Evolutionary conservation across 1,140 invertebrate species (phyloP), one percentile per base, ranked within the genome.

Genomic region (Temnothorax nylanderi): DNA sequence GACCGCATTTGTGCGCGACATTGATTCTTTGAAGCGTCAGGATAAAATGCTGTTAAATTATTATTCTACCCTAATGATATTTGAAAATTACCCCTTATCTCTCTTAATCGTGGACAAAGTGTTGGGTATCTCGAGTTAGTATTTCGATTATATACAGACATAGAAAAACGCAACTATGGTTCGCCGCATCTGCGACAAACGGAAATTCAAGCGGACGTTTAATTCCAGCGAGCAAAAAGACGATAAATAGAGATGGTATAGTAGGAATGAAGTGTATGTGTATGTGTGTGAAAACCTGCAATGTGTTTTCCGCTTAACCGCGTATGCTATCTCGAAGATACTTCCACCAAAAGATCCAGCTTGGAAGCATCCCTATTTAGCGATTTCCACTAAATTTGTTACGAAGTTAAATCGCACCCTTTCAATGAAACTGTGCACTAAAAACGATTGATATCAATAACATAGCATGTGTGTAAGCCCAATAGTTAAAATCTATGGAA

Each of bases 141-240:
- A 16, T 60, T 58, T 60, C 32, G 54, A 60, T 58, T 72, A 34
- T 47, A 60, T 32, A 58, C 3, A 26, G n/a, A 69, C 47, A 21
- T 37, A 74, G 26, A 49, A 75, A 32, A 26, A 58, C 41, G 56
- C 41, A 44, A 47, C 49, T 13, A 75, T 74, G 69, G 54, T 62
- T 84, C 80, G 80, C 80, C 41, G 54, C 54, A 75, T 84, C 58
- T 60, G 67, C 69, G 69, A 75, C 69, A 84, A 84, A 84, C 80
- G 56, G 80, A 60, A 84, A 84, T 75, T 84, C 80, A 60, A 60
- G 69, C 41, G 69, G 80, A 84, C 80, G 56, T 84, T 84, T 84
- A 84, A 84, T 84, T 84, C 80, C 80, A 75, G 69, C 69, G 13
- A 49, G 69, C 80, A 84, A 84, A 84, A 84, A 84, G 80, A 84